These are phyloP conservation scores for Polydrusus pterygomalis DNA, from an alignment of 2,888 invertebrate species.

Conservation along the genomic window DNA sequence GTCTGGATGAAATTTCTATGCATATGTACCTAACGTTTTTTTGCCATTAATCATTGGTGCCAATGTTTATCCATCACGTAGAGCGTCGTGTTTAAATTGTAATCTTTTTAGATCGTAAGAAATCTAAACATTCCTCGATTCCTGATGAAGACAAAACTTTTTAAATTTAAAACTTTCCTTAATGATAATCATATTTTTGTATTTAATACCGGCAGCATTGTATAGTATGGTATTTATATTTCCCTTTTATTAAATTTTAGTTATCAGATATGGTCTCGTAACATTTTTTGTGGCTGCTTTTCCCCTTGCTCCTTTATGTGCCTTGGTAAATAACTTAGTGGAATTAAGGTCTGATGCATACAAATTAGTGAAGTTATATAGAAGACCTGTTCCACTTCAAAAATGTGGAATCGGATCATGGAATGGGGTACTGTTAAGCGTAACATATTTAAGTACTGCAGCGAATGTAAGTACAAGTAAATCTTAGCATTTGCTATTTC, in stretches of 20 bases:
- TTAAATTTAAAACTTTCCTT: no score
- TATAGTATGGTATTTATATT: no score
- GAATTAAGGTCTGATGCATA: slow-evolving; percentile 72
- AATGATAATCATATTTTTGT: no score
- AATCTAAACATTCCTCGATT: no score
- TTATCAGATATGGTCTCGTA: slow-evolving; percentile 79
- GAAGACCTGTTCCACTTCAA: slow-evolving; percentile 63
- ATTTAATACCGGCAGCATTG: no score
- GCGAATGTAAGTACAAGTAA: slow-evolving; percentile 62
- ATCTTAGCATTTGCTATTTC: background rate
- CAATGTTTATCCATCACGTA: no score
- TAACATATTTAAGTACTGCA: slow-evolving; percentile 63
- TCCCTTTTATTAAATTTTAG: slow-evolving; percentile 67
- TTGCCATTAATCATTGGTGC: no score
- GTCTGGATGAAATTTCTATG: no score
- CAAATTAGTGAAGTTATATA: slow-evolving; percentile 59
- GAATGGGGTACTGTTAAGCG: slow-evolving; percentile 62
- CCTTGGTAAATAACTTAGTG: slow-evolving; percentile 77
- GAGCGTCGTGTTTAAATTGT: no score
- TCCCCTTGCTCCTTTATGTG: slow-evolving; percentile 79
- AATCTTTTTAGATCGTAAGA: no score
- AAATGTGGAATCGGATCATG: slow-evolving; percentile 63
- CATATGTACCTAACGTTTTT: no score
- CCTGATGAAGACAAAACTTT: no score
- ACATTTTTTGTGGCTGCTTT: slow-evolving; percentile 80